Evolutionary conservation across 2,888 invertebrate species (phyloP), one percentile per base, ranked within the genome.

Genomic region (Congeria kusceri): DNA sequence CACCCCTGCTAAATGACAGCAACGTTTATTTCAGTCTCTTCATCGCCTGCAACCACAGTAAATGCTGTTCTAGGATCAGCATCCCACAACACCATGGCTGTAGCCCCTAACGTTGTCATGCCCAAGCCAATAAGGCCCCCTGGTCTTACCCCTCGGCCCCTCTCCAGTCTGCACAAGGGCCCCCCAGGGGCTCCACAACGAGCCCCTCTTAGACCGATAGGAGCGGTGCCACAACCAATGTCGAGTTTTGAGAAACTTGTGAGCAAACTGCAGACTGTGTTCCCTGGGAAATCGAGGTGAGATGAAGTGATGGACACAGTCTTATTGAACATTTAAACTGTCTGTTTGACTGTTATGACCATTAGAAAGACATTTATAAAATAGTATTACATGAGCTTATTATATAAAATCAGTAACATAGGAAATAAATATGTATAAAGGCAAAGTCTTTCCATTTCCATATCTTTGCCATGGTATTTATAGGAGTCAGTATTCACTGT

Each of bases 231-330:
- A 1, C 20, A 59, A 11, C 65, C 65, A 20, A 80, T 78, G 70
- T 83, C 79, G 56, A 89, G 88, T 62, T 88, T 88, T 80, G 89
- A 88, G 44, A 86, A 86, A 70, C 75, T 90, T 15, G 75, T 89
- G 15, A 46, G 65, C 3, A 85, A 76, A 32, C 74, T 90, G 47
- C 78, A 83, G 57, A 72, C 67, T 23, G 71, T 62, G 27, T 88
- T 88, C 44, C 89, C 88, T 13, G 77, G 77, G 29, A 84, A 84
- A 73, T 77, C 75, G 47, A 85, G 83, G 89, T 89, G 74, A 72
- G 76, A 74, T 27, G 15, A 15, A 32, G 32, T 3, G 25, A 59
- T 4, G 32, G 32, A 9, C 32, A 7, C 32, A 32, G 32, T 32
- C 32, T 7, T 32, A 32, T 32, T 4, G 32, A 32, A 32, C 5